Conservation (phyloP, 2,797 vertebrate species). For the Cuniculus paca region DNA sequence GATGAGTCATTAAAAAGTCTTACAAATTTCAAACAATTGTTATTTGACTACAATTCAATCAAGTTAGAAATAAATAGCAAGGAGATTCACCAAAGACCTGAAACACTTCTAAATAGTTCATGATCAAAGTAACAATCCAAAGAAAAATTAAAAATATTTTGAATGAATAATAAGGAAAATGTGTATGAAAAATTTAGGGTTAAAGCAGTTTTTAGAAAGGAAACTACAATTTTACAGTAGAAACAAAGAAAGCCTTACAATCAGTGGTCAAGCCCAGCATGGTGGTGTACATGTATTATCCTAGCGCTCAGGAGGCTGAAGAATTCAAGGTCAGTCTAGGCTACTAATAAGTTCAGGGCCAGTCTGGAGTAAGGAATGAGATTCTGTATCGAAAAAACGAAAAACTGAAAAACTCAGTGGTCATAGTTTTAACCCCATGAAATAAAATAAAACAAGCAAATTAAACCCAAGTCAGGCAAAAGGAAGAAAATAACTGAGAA, state of each 20-base stretch:
- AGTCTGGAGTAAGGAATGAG: neutral
- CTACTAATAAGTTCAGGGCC: neutral
- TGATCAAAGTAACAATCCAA: neutral
- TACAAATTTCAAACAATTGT: neutral
- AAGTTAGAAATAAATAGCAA: neutral
- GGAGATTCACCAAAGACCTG: neutral
- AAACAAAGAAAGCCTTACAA: neutral
- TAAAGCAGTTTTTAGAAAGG: neutral
- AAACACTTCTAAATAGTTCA: neutral
- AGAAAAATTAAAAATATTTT: conserved; percentile 14
- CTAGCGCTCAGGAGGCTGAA: neutral
- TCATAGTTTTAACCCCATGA: neutral
- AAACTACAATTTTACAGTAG: neutral
- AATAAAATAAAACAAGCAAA: neutral
- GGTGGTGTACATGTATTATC: neutral
- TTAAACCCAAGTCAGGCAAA: neutral
- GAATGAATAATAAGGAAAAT: neutral
- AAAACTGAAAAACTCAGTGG: neutral
- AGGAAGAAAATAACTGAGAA: neutral
- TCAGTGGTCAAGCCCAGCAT: neutral
- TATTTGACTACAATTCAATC: neutral
- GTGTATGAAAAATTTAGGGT: neutral
- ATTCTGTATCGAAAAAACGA: neutral
- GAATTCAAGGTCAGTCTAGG: neutral
- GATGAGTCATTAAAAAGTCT: neutral